Evolutionary conservation across 2,113 vertebrate genomes (phyloP).

Genomic region (Terrapene triunguis): DNA sequence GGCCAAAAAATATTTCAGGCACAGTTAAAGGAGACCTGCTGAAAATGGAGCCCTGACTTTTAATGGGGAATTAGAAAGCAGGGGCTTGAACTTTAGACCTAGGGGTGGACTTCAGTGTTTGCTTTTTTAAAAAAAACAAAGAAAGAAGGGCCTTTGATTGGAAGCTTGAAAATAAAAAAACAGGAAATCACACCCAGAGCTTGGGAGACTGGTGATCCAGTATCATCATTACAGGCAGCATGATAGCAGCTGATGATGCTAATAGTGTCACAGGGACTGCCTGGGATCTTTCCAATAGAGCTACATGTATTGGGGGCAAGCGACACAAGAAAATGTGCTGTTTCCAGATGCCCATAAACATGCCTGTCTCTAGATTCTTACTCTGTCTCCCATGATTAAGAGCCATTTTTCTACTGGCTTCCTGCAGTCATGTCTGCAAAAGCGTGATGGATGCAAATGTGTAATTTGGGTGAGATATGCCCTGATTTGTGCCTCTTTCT

Average conservation of each 20-base stretch:
- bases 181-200: accelerated
- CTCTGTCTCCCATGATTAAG: accelerated
- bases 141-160: not conserved
- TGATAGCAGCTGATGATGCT: not conserved
- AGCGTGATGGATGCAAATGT: not conserved
- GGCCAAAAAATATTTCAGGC: not conserved
- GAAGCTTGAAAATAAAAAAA: not conserved
- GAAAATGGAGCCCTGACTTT: not conserved
- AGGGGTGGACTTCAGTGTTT: not conserved
- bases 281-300: accelerated
- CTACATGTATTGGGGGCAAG: accelerated
- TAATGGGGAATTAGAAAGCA: not conserved
- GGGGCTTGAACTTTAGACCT: not conserved
- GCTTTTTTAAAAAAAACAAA: not conserved
- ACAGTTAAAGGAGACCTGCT: not conserved
- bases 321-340: not conserved
- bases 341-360: not conserved
- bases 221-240: accelerated
- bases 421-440: not conserved
- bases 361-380: not conserved
- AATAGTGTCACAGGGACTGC: not conserved
- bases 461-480: not conserved
- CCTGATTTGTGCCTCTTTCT: not conserved
- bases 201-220: accelerated
- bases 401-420: not conserved